phyloP scores from a whole-genome alignment of 2,888 invertebrate genomes.

The Allolobophora icterica region DNA sequence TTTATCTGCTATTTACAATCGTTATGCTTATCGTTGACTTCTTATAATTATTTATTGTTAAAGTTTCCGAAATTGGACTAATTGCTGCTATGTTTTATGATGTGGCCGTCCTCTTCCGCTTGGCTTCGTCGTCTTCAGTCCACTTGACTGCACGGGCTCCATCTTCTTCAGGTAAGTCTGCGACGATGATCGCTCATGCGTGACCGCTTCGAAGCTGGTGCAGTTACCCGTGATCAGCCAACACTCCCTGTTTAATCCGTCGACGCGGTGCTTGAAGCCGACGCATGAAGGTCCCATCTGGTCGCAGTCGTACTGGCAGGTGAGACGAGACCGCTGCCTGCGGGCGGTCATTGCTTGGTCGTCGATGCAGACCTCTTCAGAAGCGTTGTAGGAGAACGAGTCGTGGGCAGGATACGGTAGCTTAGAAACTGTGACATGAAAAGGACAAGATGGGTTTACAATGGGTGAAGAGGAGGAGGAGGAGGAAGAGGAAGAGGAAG shows the following conservation, averaged over 20 bases:
- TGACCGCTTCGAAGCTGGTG: background rate
- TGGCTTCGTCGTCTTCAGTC: no score
- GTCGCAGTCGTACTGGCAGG: constrained; percentile 20
- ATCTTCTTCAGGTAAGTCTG: background rate
- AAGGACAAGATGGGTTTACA: background rate
- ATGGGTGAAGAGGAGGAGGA: background rate
- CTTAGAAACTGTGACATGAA: background rate
- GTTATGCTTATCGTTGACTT: no score
- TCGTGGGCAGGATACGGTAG: background rate
- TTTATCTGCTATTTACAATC: no score
- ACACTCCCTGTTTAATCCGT: background rate
- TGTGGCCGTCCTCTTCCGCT: no score
- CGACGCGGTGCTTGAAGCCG: background rate
- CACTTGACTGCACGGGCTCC: background rate
- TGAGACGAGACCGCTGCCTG: background rate
- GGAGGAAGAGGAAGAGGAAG: no score
- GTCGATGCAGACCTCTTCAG: background rate
- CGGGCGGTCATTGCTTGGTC: background rate
- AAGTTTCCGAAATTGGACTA: no score
- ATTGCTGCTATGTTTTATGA: no score
- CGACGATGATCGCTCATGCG: background rate
- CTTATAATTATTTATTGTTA: no score
- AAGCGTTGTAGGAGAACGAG: background rate
- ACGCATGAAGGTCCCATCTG: background rate
- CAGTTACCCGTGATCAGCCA: background rate